phyloP scores from a whole-genome alignment of 2,888 invertebrate species.

The Mythimna albipuncta region DNA sequence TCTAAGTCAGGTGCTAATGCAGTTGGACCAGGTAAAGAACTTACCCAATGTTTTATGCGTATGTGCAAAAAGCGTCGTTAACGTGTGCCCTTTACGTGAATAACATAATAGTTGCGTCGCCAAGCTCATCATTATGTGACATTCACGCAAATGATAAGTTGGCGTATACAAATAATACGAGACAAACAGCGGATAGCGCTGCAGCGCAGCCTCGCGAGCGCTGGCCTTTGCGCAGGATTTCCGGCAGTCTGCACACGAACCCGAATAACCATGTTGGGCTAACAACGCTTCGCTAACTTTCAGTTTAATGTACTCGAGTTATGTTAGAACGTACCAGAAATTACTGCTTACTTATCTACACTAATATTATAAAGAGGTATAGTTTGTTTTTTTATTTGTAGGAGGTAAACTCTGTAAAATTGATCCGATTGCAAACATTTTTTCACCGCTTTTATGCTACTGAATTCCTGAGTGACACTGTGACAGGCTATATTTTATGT shows the following conservation, averaged over 20 bases:
- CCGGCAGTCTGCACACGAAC: conserved; percentile 84
- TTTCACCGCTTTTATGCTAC: no score
- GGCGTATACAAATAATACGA: conserved; percentile 66
- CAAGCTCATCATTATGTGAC: conserved; percentile 62
- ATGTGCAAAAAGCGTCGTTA: conserved; percentile 16
- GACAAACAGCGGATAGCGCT: conserved; percentile 65
- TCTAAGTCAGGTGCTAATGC: neutral
- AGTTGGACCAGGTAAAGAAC: neutral
- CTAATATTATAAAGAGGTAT: no score
- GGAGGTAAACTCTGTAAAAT: no score
- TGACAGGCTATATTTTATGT: no score
- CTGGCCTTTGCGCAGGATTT: conserved; percentile 88
- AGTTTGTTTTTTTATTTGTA: no score
- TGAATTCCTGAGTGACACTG: no score
- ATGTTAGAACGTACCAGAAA: conserved; percentile 29
- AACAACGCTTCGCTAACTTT: conserved; percentile 69
- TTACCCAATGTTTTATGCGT: conserved; percentile 4
- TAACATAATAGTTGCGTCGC: conserved; percentile 44
- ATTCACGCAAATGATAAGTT: conserved; percentile 66
- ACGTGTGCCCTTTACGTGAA: conserved; percentile 19
- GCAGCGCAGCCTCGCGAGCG: conserved; percentile 75
- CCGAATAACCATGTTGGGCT: conserved; percentile 71
- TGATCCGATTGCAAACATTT: no score
- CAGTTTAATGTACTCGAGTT: conserved; percentile 28
- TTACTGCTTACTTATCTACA: neutral